phyloP scores from a whole-genome alignment of 2,888 invertebrate species.

The Drosophila borealis region DNA sequence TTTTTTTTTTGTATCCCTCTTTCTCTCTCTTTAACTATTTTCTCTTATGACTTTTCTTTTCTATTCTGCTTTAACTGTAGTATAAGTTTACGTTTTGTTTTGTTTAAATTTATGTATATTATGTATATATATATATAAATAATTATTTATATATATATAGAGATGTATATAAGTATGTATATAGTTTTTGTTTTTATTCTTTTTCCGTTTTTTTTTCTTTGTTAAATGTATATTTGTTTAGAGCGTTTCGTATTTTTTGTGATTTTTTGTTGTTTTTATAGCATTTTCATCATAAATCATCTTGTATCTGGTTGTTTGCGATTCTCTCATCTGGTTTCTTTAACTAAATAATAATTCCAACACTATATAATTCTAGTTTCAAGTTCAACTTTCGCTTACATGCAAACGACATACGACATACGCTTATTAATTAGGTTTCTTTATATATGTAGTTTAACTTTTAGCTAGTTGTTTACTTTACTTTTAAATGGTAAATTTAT shows the following conservation, averaged over 20 bases:
- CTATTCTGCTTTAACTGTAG: conserved; percentile 66
- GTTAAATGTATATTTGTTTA: conserved; percentile 65
- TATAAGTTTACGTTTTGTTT: conserved; percentile 66
- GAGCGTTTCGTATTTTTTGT: conserved; percentile 73
- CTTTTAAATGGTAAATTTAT: conserved; percentile 75
- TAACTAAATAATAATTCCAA: conserved; percentile 80
- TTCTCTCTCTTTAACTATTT: conserved; percentile 43
- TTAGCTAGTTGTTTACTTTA: conserved; percentile 79
- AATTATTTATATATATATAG: conserved; percentile 38
- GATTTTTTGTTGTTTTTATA: conserved; percentile 66
- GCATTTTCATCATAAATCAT: conserved; percentile 59
- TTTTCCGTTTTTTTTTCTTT: conserved; percentile 18
- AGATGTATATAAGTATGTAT: conserved; percentile 61
- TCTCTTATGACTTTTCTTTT: conserved; percentile 57
- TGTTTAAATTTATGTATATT: conserved; percentile 58
- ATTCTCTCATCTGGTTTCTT: conserved; percentile 51
- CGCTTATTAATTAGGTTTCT: conserved; percentile 78
- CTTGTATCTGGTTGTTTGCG: conserved; percentile 56
- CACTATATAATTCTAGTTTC: conserved; percentile 81
- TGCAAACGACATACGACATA: conserved; percentile 79
- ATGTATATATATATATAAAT: conserved; percentile 36
- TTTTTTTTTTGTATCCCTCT: conserved; percentile 23
- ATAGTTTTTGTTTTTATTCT: conserved; percentile 43
- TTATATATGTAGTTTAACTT: conserved; percentile 81
- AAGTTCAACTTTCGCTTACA: conserved; percentile 81